Conservation (phyloP, 2,113 vertebrate species). For the Myrmecobius fasciatus region DNA sequence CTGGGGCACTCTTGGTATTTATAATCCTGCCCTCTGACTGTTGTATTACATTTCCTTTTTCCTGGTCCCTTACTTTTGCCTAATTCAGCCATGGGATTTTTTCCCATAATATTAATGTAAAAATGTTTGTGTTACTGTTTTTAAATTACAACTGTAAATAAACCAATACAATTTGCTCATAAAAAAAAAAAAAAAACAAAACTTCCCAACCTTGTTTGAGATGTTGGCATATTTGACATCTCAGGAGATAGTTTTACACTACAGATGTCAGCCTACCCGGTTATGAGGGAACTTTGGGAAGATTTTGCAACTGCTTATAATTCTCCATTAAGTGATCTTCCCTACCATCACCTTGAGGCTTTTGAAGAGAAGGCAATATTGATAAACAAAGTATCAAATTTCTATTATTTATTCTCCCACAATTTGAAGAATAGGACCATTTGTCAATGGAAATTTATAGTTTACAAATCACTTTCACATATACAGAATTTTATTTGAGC, state of each 20-base stretch:
- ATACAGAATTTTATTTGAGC: background rate
- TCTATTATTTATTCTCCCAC: background rate
- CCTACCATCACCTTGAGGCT: background rate
- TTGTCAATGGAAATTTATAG: background rate
- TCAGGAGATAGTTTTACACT: background rate
- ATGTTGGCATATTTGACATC: background rate
- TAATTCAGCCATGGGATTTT: conserved; percentile 83
- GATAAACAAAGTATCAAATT: conserved; percentile 1
- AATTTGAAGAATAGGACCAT: background rate
- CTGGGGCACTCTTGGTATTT: conserved; percentile 80
- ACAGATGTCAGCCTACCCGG: background rate
- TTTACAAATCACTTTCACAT: background rate
- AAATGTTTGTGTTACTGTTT: conserved; percentile 88
- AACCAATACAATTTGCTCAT: conserved; percentile 85
- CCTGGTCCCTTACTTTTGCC: conserved; percentile 76
- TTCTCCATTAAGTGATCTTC: conserved; percentile 1
- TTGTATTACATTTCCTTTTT: conserved; percentile 79
- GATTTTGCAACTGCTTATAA: background rate
- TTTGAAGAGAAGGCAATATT: background rate
- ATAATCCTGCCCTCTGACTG: conserved; percentile 75
- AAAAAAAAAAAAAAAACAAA: too few species aligned
- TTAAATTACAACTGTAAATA: conserved; percentile 89
- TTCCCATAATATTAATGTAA: conserved; percentile 84
- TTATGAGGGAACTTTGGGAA: conserved; percentile 14
- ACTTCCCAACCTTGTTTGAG: background rate